Percentiles rank a stretch among this genome's conserved stretches.
These are phyloP conservation scores for Eulemur mongoz DNA, from an alignment of 2,797 vertebrate species.

Conservation along the genomic window DNA sequence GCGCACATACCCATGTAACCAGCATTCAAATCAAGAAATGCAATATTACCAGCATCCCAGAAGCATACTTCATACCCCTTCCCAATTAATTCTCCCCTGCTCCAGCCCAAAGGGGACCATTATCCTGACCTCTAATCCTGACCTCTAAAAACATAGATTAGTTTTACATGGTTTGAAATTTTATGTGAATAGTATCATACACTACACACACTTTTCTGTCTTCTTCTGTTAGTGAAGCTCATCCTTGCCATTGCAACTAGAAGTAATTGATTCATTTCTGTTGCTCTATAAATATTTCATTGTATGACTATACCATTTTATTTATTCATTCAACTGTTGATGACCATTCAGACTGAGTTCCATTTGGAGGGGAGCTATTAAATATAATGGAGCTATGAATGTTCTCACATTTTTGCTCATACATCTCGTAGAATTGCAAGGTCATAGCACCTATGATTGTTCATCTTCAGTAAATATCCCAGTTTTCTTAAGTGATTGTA, in stretches of 20 bases:
- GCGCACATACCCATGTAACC: neutral
- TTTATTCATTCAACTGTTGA: neutral
- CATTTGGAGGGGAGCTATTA: neutral
- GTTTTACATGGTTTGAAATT: neutral
- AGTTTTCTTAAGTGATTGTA: neutral
- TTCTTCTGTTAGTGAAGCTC: neutral
- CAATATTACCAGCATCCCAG: neutral
- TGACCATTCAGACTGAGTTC: neutral
- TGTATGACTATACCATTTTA: neutral
- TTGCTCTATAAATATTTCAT: slow-evolving; percentile 30
- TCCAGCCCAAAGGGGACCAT: neutral
- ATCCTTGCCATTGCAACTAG: neutral
- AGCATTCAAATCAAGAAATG: neutral
- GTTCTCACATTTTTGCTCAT: neutral
- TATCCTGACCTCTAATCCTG: neutral
- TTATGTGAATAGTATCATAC: neutral
- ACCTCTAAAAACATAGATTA: neutral
- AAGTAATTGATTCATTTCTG: neutral
- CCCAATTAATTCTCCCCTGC: neutral
- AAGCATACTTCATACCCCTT: neutral
- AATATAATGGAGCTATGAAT: neutral
- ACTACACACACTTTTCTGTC: neutral
- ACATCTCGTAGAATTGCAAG: neutral
- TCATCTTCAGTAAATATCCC: neutral
- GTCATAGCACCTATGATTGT: neutral